Base-by-base conservation (phyloP, 2,797 vertebrate genomes). In the Macroramphosus scolopax region DNA sequence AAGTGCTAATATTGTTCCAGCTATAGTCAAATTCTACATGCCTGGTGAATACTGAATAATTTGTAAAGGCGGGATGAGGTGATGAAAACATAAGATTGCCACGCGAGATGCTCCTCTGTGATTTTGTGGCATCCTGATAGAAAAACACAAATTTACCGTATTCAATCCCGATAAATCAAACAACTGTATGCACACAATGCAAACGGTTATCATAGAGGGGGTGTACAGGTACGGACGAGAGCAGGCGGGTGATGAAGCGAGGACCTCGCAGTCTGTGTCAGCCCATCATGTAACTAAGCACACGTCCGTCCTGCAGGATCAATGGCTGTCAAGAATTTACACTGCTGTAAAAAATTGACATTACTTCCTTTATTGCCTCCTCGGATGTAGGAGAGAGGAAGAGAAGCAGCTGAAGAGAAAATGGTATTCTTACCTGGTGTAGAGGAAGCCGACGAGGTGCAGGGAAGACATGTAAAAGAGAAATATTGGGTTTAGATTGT, bases 281-380 rank as follows among this genome's bases (percentile, higher is more conserved):
- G 20, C 14, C 52, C 14, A 52, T 47, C 33, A 30, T 29, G 17
- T 10, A 45, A 15, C 49, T 20, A 55, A 50, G 17, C 12, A 29
- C 12, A 36, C 31, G 49, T 32, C 75, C 59, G 59, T 55, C 30
- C 33, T 65, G 30, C 40, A 22, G 50, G 82, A 83, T 84, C 78
- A 66, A 82, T 77, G 81, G 66, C 71, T 63, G 78, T 75, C 85
- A 66, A 31, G 36, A 47, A 77, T 83, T 76, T 70, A 80, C 82
- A 75, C 41, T 47, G 58, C 72, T 59, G 58, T 68, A 75, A 82
- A 80, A n/a, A 70, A 68, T 57, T 68, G 60, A 77, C 68, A 84
- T 79, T 34, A 50, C 22, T 58, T 55, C 9, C 36, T 59, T 54
- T 51, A 43, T 43, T 11, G 46, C 67, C 51, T 62, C 20, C 59